Percentiles rank a stretch among this genome's conserved stretches.
These are phyloP conservation scores for Halcyon leucocephala DNA, from an alignment of 2,797 vertebrate genomes.

Conservation along the genomic window DNA sequence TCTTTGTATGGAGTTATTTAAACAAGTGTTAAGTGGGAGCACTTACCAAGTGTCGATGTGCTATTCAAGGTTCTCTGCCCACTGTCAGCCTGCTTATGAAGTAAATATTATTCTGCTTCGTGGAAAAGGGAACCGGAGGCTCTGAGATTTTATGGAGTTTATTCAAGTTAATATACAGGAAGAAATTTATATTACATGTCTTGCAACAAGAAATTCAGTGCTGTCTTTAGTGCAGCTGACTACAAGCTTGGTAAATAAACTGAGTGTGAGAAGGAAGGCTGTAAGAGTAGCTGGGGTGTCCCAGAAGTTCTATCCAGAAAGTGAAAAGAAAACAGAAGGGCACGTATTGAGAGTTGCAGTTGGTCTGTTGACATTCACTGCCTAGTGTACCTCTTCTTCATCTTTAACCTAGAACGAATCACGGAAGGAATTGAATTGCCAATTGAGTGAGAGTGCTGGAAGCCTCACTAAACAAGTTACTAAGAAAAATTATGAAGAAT, in stretches of 20 bases:
- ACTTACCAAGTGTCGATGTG: not conserved
- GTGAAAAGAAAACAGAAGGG: too few species aligned
- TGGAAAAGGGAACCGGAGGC: not conserved
- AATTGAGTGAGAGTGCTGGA: too few species aligned
- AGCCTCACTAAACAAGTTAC: too few species aligned
- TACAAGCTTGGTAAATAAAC: not conserved
- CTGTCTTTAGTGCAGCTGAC: not conserved
- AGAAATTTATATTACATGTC: not conserved
- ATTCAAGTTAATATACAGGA: not conserved
- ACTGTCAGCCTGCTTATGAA: not conserved
- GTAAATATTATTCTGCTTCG: not conserved
- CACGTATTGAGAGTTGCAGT: too few species aligned
- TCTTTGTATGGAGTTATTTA: not conserved
- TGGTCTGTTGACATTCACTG: too few species aligned
- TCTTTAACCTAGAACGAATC: too few species aligned
- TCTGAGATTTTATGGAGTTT: not conserved
- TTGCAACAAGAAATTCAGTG: not conserved
- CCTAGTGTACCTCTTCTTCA: too few species aligned
- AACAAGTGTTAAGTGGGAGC: not conserved
- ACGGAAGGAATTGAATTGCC: too few species aligned
- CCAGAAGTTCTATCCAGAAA: too few species aligned
- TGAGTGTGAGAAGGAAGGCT: not conserved
- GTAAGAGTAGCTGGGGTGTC: too few species aligned
- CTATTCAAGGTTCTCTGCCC: not conserved
- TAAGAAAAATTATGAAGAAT: too few species aligned